Evolutionary conservation across 2,113 vertebrate species (phyloP).

Genomic region (Charina bottae): DNA sequence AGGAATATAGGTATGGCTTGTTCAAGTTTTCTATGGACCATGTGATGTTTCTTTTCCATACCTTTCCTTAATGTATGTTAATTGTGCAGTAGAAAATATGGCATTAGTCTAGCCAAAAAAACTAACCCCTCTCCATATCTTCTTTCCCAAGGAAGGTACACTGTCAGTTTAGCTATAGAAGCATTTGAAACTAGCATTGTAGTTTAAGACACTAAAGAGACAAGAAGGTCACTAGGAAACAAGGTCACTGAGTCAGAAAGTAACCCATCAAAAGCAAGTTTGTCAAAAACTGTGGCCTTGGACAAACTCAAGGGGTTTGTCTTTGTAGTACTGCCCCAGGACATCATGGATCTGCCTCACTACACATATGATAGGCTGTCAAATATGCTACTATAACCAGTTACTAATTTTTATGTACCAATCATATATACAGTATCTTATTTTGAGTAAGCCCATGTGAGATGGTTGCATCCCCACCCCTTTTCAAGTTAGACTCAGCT

Average conservation of each 20-base stretch:
- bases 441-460: neutral
- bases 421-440: neutral
- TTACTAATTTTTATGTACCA: neutral
- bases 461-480: neutral
- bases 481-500: neutral
- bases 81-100: neutral
- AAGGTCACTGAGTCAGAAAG: neutral
- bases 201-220: neutral
- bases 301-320: neutral
- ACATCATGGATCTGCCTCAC: neutral
- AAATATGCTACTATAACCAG: neutral
- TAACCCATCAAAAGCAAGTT: neutral
- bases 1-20: neutral
- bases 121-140: neutral
- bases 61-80: neutral
- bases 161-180: neutral
- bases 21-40: neutral
- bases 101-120: neutral
- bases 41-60: neutral
- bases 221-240: neutral
- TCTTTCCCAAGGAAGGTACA: neutral
- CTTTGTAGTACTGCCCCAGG: neutral
- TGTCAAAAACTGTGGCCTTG: neutral
- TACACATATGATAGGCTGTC: neutral
- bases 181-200: neutral